These are phyloP conservation scores for Bujurquina vittata DNA, from an alignment of 2,113 vertebrate species.

Conservation along the genomic window DNA sequence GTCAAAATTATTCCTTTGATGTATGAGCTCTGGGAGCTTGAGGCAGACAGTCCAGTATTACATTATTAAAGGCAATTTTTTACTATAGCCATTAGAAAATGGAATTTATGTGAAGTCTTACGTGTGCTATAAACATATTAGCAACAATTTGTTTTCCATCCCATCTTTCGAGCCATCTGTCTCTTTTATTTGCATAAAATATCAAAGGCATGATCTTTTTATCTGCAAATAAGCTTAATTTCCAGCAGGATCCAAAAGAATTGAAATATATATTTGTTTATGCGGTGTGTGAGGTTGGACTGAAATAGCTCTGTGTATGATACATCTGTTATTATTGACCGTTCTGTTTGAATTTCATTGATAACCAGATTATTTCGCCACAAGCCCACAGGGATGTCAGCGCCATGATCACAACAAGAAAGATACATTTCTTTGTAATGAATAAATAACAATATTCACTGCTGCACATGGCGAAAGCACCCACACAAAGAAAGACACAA, in stretches of 20 bases:
- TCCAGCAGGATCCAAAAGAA: background rate
- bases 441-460: background rate
- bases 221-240: background rate
- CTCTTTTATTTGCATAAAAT: background rate
- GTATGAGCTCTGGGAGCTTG: slow-evolving; percentile 52
- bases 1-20: slow-evolving; percentile 48
- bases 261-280: background rate
- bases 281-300: background rate
- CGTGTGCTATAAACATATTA: slow-evolving; percentile 7
- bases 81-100: slow-evolving; percentile 26
- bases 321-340: background rate
- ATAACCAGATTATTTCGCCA: background rate
- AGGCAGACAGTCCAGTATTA: slow-evolving; percentile 27
- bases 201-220: background rate
- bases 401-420: background rate
- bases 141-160: background rate
- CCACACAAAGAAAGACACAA: background rate
- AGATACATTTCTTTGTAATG: background rate
- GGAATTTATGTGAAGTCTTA: slow-evolving; percentile 7
- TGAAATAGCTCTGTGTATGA: background rate
- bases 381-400: background rate
- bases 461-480: background rate
- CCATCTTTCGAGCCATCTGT: slow-evolving; percentile 27
- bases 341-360: background rate
- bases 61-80: slow-evolving; percentile 41